Base-by-base conservation (phyloP, 2,113 vertebrate genomes). In the Panthera leo region DNA sequence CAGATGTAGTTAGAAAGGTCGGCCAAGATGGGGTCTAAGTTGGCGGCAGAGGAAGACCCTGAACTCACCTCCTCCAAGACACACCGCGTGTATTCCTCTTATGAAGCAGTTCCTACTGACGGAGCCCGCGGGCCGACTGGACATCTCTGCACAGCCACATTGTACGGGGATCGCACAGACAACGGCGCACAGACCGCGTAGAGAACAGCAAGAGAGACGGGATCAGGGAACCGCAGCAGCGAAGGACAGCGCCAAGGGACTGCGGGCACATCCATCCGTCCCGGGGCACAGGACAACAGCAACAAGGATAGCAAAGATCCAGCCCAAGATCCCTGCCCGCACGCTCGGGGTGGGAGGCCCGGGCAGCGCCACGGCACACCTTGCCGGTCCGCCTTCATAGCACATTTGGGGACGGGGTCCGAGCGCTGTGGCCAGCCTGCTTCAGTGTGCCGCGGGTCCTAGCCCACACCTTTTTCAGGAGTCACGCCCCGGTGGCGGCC, bases 201-300 rank as follows among this genome's bases (percentile, higher is more conserved):
- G 73, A 76, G 42, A 48, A 15, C 42, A 29, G 27, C 7, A 8
- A 3, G 42, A 29, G 73, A 11, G 14, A 45, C 0, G 4, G 29
- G 7, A 29, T 42, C 8, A 8, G 7, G 7, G 4, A 1, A 2
- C 27, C 8, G 0, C 3, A 7, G 13, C 73, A 14, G 34, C 16
- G 1, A 70, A 34, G 34, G 16, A 16, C 1, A n/a, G 14, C 6
- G 3, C 31, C 34, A 13, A 34, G 67, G 29, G 67, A n/a, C 67
- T 7, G 5, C 7, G 15, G 13, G 2, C 31, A 70, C 15, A n/a
- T 1, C 12, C 36, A 10, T 39, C 70, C 10, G 18, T n/a, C 19
- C 70, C 0, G 34, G 31, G 6, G 34, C 34, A 19, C 3, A n/a
- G 34, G 25, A 15, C 5, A 16, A 9, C 0, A 73, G 36, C 21